Conservation (phyloP, 2,113 vertebrate species). For the Mesembrinibis cayennensis region DNA sequence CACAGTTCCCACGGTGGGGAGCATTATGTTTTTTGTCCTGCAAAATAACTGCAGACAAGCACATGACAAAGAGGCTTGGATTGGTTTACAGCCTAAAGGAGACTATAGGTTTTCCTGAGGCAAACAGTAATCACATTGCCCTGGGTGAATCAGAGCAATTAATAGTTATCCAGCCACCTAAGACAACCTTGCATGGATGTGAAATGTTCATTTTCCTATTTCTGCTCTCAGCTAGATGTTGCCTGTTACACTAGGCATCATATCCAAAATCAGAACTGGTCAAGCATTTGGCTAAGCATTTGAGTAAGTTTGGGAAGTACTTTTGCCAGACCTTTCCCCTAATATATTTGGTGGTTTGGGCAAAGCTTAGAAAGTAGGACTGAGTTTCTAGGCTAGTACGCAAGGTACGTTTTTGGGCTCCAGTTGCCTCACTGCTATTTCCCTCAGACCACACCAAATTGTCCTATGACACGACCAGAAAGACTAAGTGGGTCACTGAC, state of each 20-base stretch:
- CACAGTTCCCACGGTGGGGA: neutral
- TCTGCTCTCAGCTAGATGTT: neutral
- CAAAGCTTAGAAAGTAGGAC: neutral
- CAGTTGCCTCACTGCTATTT: neutral
- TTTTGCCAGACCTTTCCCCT: neutral
- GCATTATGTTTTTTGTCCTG: neutral
- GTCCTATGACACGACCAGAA: neutral
- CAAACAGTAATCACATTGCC: neutral
- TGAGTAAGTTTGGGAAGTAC: neutral
- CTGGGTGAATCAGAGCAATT: neutral
- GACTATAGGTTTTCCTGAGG: neutral
- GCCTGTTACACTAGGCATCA: neutral
- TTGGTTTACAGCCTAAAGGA: neutral
- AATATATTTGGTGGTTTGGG: neutral
- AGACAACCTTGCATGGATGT: neutral
- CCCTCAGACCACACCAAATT: neutral
- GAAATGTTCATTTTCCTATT: neutral
- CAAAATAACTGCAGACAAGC: neutral
- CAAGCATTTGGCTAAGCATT: accelerated
- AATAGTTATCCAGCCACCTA: neutral
- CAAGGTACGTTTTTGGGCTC: neutral
- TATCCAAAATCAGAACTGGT: neutral
- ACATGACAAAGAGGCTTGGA: neutral
- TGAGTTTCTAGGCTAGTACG: neutral
- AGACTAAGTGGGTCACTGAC: neutral